phyloP scores from a whole-genome alignment of 2,797 vertebrate species.

The Australoheros facetus region DNA sequence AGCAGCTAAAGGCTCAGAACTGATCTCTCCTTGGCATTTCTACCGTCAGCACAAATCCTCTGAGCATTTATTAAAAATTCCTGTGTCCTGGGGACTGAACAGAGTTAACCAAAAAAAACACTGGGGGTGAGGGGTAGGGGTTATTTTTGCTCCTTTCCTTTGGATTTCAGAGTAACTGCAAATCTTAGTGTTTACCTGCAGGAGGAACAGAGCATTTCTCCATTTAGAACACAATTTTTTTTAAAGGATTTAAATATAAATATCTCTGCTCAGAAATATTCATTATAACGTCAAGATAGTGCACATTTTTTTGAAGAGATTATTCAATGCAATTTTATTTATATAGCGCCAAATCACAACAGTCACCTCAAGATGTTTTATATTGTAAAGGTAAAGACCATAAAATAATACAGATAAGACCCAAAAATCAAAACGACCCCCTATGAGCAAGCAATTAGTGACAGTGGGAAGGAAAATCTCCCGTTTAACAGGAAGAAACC shows the following conservation, averaged over 20 bases:
- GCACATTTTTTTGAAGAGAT: background rate
- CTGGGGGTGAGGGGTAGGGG: background rate
- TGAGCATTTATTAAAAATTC: slow-evolving; percentile 71
- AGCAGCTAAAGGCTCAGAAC: slow-evolving; percentile 5
- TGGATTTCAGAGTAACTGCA: background rate
- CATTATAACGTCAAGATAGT: background rate
- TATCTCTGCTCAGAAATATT: background rate
- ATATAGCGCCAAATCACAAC: too few relatives aligned
- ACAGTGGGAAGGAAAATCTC: too few relatives aligned
- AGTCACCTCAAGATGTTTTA: too few relatives aligned
- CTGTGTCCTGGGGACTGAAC: slow-evolving; percentile 47
- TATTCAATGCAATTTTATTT: background rate
- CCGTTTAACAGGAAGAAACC: too few relatives aligned
- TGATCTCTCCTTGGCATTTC: slow-evolving; percentile 22
- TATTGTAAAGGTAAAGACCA: too few relatives aligned
- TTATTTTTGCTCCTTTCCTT: background rate
- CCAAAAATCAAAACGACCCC: too few relatives aligned
- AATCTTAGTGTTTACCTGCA: background rate
- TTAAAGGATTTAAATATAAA: background rate
- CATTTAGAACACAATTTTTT: background rate
- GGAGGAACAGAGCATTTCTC: background rate
- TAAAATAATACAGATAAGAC: too few relatives aligned
- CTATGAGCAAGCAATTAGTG: too few relatives aligned
- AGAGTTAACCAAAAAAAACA: slow-evolving; percentile 22
- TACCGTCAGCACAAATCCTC: slow-evolving; percentile 46